Evolutionary conservation across 35 echinoderm and acorn worm genomes (phyloP).

Genomic region (Anneissia japonica): DNA sequence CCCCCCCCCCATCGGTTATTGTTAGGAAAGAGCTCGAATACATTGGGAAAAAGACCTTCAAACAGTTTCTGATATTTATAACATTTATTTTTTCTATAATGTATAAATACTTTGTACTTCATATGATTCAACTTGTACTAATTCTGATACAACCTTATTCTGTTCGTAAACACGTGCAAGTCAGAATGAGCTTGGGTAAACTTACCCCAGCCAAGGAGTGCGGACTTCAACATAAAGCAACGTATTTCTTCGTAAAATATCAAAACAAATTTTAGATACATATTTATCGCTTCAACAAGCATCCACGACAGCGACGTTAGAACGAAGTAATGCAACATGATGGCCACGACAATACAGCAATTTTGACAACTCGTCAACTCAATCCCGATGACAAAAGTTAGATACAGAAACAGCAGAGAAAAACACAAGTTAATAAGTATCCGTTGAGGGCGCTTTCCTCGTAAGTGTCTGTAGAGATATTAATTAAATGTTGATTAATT

Average conservation of each 20-base stretch:
- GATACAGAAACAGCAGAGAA: neutral
- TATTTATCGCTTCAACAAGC: conserved; percentile 79
- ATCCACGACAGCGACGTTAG: conserved; percentile 81
- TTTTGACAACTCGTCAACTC: neutral
- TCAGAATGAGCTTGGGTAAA: too few species aligned
- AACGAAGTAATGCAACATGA: conserved; percentile 76
- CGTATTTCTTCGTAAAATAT: conserved; percentile 62
- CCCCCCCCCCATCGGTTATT: too few species aligned
- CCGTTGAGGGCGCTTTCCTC: neutral
- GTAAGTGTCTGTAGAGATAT: neutral
- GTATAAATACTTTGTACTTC: too few species aligned
- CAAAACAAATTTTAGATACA: conserved; percentile 68
- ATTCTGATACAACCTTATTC: too few species aligned
- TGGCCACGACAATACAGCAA: conserved; percentile 54
- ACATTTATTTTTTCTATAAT: too few species aligned
- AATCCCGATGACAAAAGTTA: neutral
- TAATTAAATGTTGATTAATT: too few species aligned
- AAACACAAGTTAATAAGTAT: neutral
- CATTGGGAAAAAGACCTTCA: too few species aligned
- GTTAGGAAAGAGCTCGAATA: too few species aligned
- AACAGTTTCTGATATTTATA: too few species aligned
- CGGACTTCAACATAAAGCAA: conserved; percentile 64
- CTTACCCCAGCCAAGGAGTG: conserved; percentile 81
- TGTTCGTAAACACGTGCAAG: too few species aligned
- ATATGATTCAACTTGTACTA: too few species aligned